Conservation (phyloP, 2,797 vertebrate genomes). For the Ispidina picta region DNA sequence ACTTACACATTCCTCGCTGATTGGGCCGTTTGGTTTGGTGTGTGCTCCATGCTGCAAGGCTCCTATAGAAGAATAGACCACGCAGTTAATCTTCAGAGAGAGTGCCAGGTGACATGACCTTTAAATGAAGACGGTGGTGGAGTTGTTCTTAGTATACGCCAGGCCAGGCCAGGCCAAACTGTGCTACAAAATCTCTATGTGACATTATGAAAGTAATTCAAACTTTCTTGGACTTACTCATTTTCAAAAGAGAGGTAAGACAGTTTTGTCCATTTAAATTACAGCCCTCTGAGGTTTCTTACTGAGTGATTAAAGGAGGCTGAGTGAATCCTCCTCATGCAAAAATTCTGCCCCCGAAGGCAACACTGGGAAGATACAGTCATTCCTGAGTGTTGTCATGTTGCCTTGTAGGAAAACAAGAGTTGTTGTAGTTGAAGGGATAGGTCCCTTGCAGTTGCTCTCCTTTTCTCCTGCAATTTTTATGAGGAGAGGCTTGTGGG, state of each 20-base stretch:
- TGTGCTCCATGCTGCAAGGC: rapidly evolving
- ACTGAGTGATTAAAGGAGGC: neutral
- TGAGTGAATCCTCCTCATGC: neutral
- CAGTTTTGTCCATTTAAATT: neutral
- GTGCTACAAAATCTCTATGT: neutral
- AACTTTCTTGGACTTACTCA: neutral
- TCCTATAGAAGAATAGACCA: neutral
- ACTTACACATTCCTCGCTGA: neutral
- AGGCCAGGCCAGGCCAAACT: neutral
- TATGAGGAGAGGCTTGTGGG: neutral
- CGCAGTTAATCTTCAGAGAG: neutral
- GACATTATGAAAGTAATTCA: neutral
- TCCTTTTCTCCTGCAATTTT: neutral
- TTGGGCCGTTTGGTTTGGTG: neutral
- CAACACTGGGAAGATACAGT: neutral
- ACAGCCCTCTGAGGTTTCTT: neutral
- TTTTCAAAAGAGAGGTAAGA: neutral
- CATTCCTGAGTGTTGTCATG: neutral
- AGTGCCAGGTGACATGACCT: neutral
- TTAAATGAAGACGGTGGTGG: neutral
- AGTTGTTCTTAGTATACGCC: neutral
- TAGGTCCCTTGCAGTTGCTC: neutral
- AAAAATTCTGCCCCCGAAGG: neutral
- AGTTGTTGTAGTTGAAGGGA: neutral
- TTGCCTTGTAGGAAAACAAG: neutral